phyloP scores from a whole-genome alignment of 2,888 invertebrate species.

The Mactromeris polynyma region DNA sequence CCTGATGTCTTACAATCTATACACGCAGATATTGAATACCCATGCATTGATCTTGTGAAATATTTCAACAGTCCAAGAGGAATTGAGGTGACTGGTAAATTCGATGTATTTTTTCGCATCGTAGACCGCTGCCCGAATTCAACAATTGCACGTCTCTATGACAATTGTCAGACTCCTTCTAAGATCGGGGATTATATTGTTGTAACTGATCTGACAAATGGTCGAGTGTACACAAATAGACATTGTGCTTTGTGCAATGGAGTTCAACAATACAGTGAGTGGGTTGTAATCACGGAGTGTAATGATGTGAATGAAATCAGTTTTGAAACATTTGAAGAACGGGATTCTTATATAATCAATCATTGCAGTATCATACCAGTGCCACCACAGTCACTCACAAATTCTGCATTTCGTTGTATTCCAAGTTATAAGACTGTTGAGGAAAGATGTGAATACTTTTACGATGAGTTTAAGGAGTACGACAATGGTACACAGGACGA shows the following conservation, averaged over 20 bases:
- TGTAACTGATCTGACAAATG: background rate
- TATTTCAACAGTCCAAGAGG: background rate
- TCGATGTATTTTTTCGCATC: background rate
- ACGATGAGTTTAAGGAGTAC: background rate
- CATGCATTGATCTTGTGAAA: background rate
- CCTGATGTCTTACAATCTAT: background rate
- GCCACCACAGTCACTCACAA: background rate
- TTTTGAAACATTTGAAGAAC: slow-evolving; percentile 20
- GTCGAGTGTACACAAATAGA: background rate
- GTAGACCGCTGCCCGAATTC: background rate
- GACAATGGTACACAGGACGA: background rate
- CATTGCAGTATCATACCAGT: background rate
- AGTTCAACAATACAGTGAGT: background rate
- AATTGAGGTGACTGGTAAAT: background rate
- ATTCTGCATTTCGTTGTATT: background rate
- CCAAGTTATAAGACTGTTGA: no score
- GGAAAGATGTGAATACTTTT: no score
- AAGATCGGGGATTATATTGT: background rate
- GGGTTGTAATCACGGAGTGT: background rate
- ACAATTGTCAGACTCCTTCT: background rate
- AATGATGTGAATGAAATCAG: background rate
- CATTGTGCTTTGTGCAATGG: slow-evolving; percentile 23
- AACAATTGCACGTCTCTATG: background rate
- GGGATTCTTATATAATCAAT: background rate
- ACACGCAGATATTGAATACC: background rate